Base-by-base conservation (phyloP, 2,113 vertebrate species). In the Murina feae region DNA sequence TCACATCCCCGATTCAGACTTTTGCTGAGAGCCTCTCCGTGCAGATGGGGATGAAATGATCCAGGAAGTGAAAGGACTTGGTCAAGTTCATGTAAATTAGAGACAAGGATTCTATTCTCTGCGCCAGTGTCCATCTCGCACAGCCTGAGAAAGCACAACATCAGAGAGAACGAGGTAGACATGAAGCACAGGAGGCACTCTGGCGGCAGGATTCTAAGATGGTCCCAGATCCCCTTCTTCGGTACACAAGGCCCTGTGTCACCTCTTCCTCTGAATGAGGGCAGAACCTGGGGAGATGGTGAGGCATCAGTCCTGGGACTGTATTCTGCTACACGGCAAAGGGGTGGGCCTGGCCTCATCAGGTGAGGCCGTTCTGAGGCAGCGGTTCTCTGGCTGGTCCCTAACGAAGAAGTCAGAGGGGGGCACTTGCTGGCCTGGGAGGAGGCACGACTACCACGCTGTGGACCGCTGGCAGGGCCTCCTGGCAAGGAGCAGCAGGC, bases 401-500 rank as follows among this genome's bases (percentile, higher is more conserved):
- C 42, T 5, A 17, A 49, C 1, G 9, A 32, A 49, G 74, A 47
- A 47, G 9, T 32, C 32, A 65, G 21, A 53, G 13, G 5, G 1
- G 16, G 1, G 25, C 7, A 30, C 12, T 51, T 14, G 8, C 5
- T 18, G 2, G 1, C 55, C 51, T 72, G 4, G 51, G 60, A 23
- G 76, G 37, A 78, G 37, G 20, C 35, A 23, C 16, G n/a, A 1
- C 13, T 16, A 7, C 10, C 16, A 4, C 0, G 2, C 37, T 6
- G 6, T 13, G 2, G 74, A 5, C 20, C 9, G 16, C 11, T 1
- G 4, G 1, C 5, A 10, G 32, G 18, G 28, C 28, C 23, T 37
- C 9, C 3, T 0, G 7, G 7, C 30, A 37, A 23, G 17, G 17
- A 39, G 55, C 1, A 3, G 37, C 13, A 51, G 32, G 42, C 10